Base-by-base conservation (phyloP, 2,888 invertebrate genomes). In the Melangyna quadrimaculata region DNA sequence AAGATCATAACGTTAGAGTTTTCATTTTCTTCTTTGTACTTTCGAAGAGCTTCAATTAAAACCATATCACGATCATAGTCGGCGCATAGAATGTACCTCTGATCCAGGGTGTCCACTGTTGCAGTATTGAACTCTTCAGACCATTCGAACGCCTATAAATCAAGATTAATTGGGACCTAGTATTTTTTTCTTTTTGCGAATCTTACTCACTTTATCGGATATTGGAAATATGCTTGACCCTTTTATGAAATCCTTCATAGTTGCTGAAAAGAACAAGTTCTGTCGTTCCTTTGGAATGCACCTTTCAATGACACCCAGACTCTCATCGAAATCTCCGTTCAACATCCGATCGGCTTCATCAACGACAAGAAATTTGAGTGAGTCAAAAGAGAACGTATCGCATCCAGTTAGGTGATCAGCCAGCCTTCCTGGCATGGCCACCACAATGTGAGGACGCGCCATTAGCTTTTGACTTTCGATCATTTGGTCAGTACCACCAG, bases 401-500 rank as follows among this genome's bases (percentile, higher is more conserved):
- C 97, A 97, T 88, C 97, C 97, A 70, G 96, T 95, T 10, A 99
- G 94, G 90, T 98, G 98, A 92, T 99, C 99, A 0, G 97, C 97
- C 45, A 99, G 92, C 19, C 99, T 93, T 1, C 99, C 99, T 0
- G 99, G 99, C 91, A 99, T 99, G 0, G 99, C 97, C 0, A 99
- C 96, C 1, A 99, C 97, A 88, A 99, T 95, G 91, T 99, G 99
- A 0, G 99, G 99, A 71, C 95, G 94, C 87, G 95, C 95, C 12
- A 96, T 94, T 22, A 99, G 93, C 89, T 97, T 97, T 89, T 95
- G 93, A 0, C 97, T 97, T 92, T 99, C 99, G 14, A 95, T 93
- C 78, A 98, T 94, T 94, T 98, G 98, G 91, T 98, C 98, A 88
- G 97, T 96, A 9, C 99, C 98, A 9, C 99, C 99, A n/a, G 98